Conservation (phyloP, 2,113 vertebrate genomes). For the Pedionomus torquatus region DNA sequence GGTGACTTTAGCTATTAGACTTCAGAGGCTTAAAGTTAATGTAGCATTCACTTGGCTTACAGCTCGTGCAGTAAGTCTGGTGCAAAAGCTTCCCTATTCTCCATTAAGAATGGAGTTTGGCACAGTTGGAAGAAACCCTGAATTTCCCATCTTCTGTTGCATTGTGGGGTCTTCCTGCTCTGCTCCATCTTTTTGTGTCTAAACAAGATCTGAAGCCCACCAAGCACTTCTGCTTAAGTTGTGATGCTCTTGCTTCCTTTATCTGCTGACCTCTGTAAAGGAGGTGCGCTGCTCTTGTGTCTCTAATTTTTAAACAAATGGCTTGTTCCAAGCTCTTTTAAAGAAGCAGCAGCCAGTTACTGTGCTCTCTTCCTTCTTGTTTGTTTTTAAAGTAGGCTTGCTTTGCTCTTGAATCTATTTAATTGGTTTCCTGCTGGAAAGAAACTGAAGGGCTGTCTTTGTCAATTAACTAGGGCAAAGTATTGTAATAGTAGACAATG, state of each 20-base stretch:
- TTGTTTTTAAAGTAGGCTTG: not conserved
- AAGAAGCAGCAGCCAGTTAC: not conserved
- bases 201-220: not conserved
- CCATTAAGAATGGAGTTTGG: not conserved
- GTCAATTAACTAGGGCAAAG: not conserved
- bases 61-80: not conserved
- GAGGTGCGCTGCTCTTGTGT: not conserved
- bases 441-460: not conserved
- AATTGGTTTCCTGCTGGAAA: constrained; percentile 18
- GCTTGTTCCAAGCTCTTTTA: not conserved
- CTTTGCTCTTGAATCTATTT: not conserved
- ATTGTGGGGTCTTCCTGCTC: not conserved
- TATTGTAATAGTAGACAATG: not conserved
- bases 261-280: not conserved
- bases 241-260: not conserved
- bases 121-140: not conserved
- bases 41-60: not conserved
- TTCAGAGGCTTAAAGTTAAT: not conserved
- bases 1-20: not conserved
- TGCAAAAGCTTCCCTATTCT: not conserved
- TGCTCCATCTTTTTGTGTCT: not conserved
- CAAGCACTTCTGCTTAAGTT: not conserved
- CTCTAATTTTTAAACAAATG: not conserved
- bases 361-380: not conserved
- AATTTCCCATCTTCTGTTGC: not conserved